Conservation (phyloP, 2,797 vertebrate genomes). For the Peromyscus attwateri region DNA sequence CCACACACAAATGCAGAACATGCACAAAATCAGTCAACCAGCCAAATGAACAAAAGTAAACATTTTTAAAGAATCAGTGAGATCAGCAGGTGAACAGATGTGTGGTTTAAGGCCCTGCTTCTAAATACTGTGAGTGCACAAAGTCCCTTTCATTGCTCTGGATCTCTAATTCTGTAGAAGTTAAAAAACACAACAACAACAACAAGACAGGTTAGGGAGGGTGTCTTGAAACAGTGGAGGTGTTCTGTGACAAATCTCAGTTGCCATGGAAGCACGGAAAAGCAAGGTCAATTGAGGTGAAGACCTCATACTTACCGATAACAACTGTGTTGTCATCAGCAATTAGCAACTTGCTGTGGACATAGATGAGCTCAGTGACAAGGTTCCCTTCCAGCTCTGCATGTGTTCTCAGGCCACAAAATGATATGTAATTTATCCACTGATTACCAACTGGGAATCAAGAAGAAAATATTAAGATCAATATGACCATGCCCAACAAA, state of each 20-base stretch:
- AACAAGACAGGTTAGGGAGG: background rate
- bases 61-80: conserved; percentile 8
- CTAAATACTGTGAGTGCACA: background rate
- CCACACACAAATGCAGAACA: background rate
- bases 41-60: background rate
- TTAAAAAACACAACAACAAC: background rate
- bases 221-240: conserved; percentile 24
- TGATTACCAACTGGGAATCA: conserved; percentile 93
- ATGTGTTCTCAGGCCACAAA: conserved; percentile 95
- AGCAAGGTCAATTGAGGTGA: background rate
- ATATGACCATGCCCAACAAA: background rate
- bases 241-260: background rate
- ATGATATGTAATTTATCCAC: conserved; percentile 98
- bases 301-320: conserved; percentile 92
- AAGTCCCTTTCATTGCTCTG: background rate
- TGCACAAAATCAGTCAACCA: background rate
- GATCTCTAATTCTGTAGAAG: conserved; percentile 1
- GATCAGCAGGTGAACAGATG: background rate
- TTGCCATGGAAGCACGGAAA: background rate
- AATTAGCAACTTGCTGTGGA: conserved; percentile 98
- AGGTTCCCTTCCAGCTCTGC: conserved; percentile 94
- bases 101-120: background rate
- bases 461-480: conserved; percentile 66
- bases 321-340: conserved; percentile 97
- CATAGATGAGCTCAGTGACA: conserved; percentile 97